Conservation (phyloP, 2,113 vertebrate genomes). For the Oreamnos americanus region DNA sequence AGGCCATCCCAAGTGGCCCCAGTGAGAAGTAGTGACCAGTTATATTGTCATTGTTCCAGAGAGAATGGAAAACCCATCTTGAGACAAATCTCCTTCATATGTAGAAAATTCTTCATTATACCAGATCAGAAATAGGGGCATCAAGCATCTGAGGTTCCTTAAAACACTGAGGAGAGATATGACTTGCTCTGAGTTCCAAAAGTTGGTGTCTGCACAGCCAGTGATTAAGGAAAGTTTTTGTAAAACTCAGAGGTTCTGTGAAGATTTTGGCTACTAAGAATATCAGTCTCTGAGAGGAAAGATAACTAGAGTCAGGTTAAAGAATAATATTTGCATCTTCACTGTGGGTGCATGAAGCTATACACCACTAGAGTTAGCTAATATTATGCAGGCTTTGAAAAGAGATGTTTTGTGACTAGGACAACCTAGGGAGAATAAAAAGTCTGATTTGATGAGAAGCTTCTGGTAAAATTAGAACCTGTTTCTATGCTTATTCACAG, state of each 20-base stretch:
- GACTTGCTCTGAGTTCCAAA: constrained; percentile 62
- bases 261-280: constrained; percentile 77
- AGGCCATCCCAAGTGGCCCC: not conserved
- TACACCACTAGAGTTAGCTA: constrained; percentile 77
- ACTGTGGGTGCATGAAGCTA: constrained; percentile 79
- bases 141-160: not conserved
- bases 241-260: constrained; percentile 72
- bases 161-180: constrained; percentile 41
- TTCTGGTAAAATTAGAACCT: constrained; percentile 83
- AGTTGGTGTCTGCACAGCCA: constrained; percentile 59
- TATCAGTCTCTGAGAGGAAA: constrained; percentile 75
- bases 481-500: constrained; percentile 77
- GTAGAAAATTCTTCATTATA: constrained; percentile 26
- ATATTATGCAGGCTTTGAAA: constrained; percentile 81
- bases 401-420: constrained; percentile 75
- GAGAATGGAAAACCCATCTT: not conserved
- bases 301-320: constrained; percentile 73
- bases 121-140: not conserved
- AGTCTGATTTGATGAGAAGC: constrained; percentile 79
- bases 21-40: not conserved
- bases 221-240: constrained; percentile 73
- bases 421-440: constrained; percentile 80
- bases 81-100: not conserved
- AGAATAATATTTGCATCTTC: constrained; percentile 79
- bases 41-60: not conserved